Evolutionary conservation across 2,797 vertebrate species (phyloP), one percentile per base, ranked within the genome.

Genomic region (Alca torda): DNA sequence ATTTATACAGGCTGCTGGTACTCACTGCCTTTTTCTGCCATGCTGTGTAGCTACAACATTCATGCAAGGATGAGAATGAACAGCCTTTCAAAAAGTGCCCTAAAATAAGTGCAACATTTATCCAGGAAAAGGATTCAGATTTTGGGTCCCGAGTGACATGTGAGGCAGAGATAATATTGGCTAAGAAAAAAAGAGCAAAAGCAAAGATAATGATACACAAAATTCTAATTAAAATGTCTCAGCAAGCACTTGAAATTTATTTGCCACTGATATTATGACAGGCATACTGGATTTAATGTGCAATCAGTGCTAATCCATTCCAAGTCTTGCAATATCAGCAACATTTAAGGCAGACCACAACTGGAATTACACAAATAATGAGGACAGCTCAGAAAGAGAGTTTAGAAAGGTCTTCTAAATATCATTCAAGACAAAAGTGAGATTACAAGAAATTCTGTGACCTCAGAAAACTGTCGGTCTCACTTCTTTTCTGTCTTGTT

Each of bases 361-460:
- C 51, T 28, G 73, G 46, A 92, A 90, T 91, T 93, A 79, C 46
- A 89, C 30, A 84, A 95, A 85, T 89, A 92, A 93, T 48, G 41
- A 92, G 54, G 31, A 84, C 24, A 85, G 45, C 82, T 79, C 65
- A 92, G 50, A 83, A 83, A 76, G 11, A 68, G 16, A 81, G 59
- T 87, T 87, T 75, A 81, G 57, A 90, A 95, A 89, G 65, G 63
- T 82, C 50, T 33, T 92, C 33, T 75, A 93, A 94, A 84, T 91
- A 85, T 50, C 54, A 85, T 50, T 89, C 72, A 81, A 78, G 75
- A 85, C 51, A 91, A 92, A 16, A 76, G 31, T 45, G 30, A 95
- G 84, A 78, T 88, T 85, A 89, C 69, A 88, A 78, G 85, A 91
- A 93, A 87, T 90, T 85, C 64, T 70, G 24, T 74, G 51, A 90